Base-by-base conservation (phyloP, 2,888 invertebrate genomes). In the Empis stercorea region DNA sequence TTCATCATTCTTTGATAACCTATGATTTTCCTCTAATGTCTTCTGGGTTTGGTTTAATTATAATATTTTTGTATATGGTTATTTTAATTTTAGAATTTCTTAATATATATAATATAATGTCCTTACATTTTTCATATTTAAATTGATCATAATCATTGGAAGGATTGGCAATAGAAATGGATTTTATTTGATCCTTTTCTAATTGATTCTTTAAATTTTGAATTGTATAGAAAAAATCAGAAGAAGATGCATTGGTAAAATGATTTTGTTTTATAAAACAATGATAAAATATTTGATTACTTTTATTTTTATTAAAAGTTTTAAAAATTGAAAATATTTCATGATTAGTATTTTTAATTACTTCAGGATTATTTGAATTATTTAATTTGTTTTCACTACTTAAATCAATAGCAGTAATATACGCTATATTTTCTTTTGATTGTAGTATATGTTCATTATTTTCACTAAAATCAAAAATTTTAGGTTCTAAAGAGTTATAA, bases 11-110 rank as follows among this genome's bases (percentile, higher is more conserved):
- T 39, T 36, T 7, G 42, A n/a, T n/a, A n/a, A 47, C 39, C 30
- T 27, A 10, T 41, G 17, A 39, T 55, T 49, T 51, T 48, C 43
- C 49, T 48, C 30, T 48, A 47, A 17, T 49, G 55, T 44, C 44
- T 7, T 46, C 14, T 23, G 13, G 32, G 30, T 14, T 30, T n/a
- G 38, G 46, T 17, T 14, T 36, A 11, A 38, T 16, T 16, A 43
- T 47, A 30, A 30, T 47, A 13, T n/a, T n/a, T 16, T 14, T 16
- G 11, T 41, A 15, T 13, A 41, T 23, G 2, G 27, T 30, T n/a
- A 47, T 39, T 43, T 47, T 47, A 3, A 43, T 43, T 43, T 47
- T 38, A 13, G 47, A 38, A n/a, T 47, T 27, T 27, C 47, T 14
- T 11, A 46, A 46, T 2, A 36, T 46, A 16, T 14, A 46, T 13